phyloP scores from a whole-genome alignment of 2,113 vertebrate genomes.

The Channa argus region DNA sequence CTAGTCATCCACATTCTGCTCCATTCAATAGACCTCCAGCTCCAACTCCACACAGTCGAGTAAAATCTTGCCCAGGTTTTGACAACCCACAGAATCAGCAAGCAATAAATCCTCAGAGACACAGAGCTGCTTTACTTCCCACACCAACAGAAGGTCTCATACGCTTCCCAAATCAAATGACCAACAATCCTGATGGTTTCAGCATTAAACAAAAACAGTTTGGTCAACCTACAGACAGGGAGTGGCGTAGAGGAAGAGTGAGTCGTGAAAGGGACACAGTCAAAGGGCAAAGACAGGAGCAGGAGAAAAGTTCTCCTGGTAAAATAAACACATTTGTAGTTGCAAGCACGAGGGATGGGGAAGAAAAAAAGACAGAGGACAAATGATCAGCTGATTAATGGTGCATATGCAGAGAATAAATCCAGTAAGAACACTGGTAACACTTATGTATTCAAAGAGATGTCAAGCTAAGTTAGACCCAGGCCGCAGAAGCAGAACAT shows the following conservation, averaged over 20 bases:
- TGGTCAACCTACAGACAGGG: conserved; percentile 26
- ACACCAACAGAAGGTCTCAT: conserved; percentile 84
- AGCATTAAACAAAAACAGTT: conserved; percentile 46
- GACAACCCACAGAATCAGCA: conserved; percentile 75
- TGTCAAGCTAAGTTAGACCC: conserved; percentile 68
- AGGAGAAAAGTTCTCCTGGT: conserved; percentile 46
- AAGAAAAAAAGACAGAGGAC: conserved; percentile 33
- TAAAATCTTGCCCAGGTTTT: conserved; percentile 76
- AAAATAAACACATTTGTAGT: conserved; percentile 67
- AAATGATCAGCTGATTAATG: conserved; percentile 59
- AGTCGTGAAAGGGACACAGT: conserved; percentile 51
- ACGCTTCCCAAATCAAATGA: conserved; percentile 54
- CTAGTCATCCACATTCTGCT: conserved; percentile 73
- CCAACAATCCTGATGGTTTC: conserved; percentile 76
- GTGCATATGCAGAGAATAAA: conserved; percentile 62
- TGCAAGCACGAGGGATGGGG: conserved; percentile 56
- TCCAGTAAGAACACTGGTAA: conserved; percentile 53
- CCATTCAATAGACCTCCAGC: conserved; percentile 76
- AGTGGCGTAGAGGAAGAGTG: conserved; percentile 68
- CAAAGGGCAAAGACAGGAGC: conserved; percentile 62
- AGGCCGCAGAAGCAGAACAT: conserved; percentile 56
- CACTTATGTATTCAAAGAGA: conserved; percentile 57
- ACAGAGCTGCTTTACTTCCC: conserved; percentile 88
- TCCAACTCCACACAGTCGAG: conserved; percentile 63
- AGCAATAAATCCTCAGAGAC: conserved; percentile 73